Conservation (phyloP, 2,797 vertebrate genomes). For the Myotis vivesi region DNA sequence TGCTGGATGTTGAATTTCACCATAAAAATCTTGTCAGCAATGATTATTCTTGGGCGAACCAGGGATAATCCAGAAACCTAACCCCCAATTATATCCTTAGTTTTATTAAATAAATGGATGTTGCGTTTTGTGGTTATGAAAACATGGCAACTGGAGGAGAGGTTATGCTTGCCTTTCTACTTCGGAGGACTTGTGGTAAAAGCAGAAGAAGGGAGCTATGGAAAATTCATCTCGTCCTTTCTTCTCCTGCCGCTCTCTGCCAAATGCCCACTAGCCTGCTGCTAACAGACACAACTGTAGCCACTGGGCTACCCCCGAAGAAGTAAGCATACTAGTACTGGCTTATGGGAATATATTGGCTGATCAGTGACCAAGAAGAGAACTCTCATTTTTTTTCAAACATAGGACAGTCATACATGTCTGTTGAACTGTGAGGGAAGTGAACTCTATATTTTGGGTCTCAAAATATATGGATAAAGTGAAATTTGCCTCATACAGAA, state of each 20-base stretch:
- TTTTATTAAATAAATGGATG: constrained; percentile 47
- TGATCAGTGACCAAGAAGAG: neutral
- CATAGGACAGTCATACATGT: neutral
- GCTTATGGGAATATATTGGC: neutral
- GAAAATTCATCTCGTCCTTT: neutral
- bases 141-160: neutral
- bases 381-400: neutral
- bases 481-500: neutral
- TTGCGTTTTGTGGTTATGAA: neutral
- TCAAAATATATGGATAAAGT: neutral
- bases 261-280: neutral
- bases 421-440: neutral
- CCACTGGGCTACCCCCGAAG: neutral
- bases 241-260: neutral
- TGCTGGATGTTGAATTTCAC: constrained; percentile 14
- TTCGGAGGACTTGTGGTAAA: neutral
- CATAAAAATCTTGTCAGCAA: neutral
- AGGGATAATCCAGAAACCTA: constrained; percentile 12
- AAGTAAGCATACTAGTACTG: neutral
- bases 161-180: neutral
- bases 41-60: constrained; percentile 25
- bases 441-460: neutral
- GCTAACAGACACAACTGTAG: neutral
- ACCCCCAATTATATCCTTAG: constrained; percentile 27
- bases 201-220: neutral